Evolutionary conservation across 2,113 vertebrate genomes (phyloP), one percentile per base, ranked within the genome.

Genomic region (Arizona elegans): DNA sequence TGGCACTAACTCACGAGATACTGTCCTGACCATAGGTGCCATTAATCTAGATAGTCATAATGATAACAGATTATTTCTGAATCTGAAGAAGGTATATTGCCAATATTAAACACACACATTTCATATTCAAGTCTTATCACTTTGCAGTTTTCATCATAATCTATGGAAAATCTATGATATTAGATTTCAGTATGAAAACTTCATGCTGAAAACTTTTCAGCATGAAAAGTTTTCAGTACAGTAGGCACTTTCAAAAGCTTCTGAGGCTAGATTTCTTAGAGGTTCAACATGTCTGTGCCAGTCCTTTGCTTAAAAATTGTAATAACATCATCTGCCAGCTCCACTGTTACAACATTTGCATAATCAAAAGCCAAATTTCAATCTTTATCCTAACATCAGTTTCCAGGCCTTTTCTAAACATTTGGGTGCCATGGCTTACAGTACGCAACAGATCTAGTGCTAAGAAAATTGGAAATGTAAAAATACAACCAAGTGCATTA

Each of bases 281-380:
- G 55, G 0, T 87, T 90, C 38, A 62, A 65, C 12, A 19, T 90
- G 65, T 90, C 92, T 90, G 17, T 52, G 21, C n/a, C 38, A 93
- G 75, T 23, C 47, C 29, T 21, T 90, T 93, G 55, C 56, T 93
- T 87, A 65, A 43, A 43, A 87, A 90, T 90, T 87, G 89, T 93
- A 93, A 93, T 90, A 33, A 70, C 55, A 90, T 90, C 70, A 92
- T 86, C 92, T 92, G 70, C 65, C 54, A 93, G 88, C 86, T 93
- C 81, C 89, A 87, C 50, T 87, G 38, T 93, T 93, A 87, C 21
- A 90, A 56, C 47, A 93, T 90, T 93, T 93, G 81, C 81, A 93
- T 90, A 90, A 90, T 90, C 75, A 90, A 93, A 90, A 85, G n/a
- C 88, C 56, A 93, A 90, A 59, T 89, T 87, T 81, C 86, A 93